A percentile compares a stretch with the other conserved stretches of the same genome.
phyloP scores from a whole-genome alignment of 2,888 invertebrate species.

The Brachyptera putata region DNA sequence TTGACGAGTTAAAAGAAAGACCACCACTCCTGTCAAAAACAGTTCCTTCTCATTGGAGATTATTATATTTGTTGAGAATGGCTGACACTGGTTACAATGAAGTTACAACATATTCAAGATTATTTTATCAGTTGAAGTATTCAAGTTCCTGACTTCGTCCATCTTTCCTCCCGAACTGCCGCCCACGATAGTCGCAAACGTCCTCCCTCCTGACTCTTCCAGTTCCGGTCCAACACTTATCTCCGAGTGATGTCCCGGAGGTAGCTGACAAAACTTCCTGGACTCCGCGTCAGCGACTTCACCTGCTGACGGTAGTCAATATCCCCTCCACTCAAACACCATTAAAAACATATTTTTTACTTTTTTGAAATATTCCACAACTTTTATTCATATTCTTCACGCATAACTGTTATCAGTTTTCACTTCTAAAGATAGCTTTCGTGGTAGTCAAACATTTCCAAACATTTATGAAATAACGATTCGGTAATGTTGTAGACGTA shows the following conservation, averaged over 20 bases:
- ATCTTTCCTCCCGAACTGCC: neutral
- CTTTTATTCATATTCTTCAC: neutral
- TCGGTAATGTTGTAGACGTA: no score
- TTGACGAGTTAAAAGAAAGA: no score
- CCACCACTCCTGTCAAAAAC: no score
- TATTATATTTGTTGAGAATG: no score
- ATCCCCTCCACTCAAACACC: neutral
- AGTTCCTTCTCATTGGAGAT: no score
- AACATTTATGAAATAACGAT: no score
- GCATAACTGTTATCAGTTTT: conserved; percentile 9
- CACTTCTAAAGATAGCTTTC: conserved; percentile 6
- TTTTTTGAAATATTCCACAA: no score
- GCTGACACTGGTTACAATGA: no score
- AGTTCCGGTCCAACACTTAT: conserved; percentile 12
- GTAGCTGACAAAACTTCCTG: conserved; percentile 4
- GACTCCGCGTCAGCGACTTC: neutral
- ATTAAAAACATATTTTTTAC: neutral
- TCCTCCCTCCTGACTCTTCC: neutral
- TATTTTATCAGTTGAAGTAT: no score
- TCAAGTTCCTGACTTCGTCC: no score
- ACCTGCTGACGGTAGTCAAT: conserved; percentile 11
- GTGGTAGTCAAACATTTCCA: no score
- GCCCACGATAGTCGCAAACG: neutral
- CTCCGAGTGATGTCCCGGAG: conserved; percentile 14
- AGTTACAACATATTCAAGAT: no score